phyloP scores from a whole-genome alignment of 2,797 vertebrate species.

The Argya squamiceps region DNA sequence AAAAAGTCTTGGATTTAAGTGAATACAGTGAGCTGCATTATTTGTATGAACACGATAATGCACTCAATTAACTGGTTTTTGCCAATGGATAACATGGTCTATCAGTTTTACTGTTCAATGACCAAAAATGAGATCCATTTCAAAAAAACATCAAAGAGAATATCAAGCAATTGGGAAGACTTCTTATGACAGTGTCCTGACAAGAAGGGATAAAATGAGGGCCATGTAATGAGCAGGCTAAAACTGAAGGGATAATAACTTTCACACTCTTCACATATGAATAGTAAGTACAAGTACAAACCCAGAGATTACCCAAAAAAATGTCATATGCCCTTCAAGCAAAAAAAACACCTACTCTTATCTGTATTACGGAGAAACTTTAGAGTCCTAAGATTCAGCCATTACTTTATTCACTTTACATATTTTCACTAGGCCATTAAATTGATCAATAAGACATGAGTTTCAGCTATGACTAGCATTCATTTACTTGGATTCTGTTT shows the following conservation, averaged over 20 bases:
- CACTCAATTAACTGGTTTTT: not conserved
- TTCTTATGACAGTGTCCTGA: not conserved
- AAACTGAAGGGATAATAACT: not conserved
- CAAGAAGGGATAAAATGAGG: not conserved
- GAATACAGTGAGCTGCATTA: not conserved
- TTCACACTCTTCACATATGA: not conserved
- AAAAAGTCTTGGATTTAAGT: not conserved
- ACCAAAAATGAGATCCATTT: not conserved
- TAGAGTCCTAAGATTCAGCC: not conserved
- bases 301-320: not conserved
- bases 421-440: not conserved
- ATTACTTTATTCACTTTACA: not conserved
- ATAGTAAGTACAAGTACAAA: not conserved
- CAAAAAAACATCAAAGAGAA: not conserved
- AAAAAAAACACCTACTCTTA: not conserved
- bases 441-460: not conserved
- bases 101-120: not conserved
- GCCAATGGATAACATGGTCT: not conserved
- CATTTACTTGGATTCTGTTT: not conserved
- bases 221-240: not conserved
- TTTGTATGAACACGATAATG: not conserved
- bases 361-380: not conserved
- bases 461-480: not conserved
- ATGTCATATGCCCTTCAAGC: rapidly evolving
- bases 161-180: not conserved